These are phyloP conservation scores for Lagodon rhomboides DNA, from an alignment of 2,797 vertebrate species.

Conservation along the genomic window DNA sequence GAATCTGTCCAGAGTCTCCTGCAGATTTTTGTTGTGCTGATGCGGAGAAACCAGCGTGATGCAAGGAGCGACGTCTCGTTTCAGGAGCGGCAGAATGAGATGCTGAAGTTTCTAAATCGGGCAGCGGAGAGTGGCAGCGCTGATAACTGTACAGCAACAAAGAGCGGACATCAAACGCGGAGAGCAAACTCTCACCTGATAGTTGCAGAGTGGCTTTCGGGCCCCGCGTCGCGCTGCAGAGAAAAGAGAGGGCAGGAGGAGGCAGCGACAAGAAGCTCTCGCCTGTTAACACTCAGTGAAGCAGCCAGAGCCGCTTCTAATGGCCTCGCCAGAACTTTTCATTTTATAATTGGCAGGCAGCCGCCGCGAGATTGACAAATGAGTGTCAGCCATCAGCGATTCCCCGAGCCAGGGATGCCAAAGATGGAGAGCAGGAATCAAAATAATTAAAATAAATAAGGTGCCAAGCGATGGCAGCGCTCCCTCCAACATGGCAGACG, in stretches of 20 bases:
- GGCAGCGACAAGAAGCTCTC: constrained; percentile 43
- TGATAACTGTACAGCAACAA: constrained; percentile 46
- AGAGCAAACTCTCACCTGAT: constrained; percentile 57
- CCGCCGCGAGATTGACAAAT: constrained; percentile 83
- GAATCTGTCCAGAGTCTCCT: constrained; percentile 8
- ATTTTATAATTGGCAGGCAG: constrained; percentile 86
- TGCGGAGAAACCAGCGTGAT: constrained; percentile 25
- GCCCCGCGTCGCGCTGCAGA: constrained; percentile 31
- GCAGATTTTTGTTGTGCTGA: constrained; percentile 44
- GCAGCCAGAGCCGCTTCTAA: constrained; percentile 79
- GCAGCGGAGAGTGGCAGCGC: constrained; percentile 31
- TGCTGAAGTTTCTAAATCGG: constrained; percentile 52
- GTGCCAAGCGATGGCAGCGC: constrained; percentile 75
- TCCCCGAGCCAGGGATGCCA: constrained; percentile 76
- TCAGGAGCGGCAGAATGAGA: background rate
- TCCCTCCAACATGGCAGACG: constrained; percentile 73
- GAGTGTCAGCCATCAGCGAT: constrained; percentile 85
- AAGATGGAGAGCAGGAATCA: constrained; percentile 79
- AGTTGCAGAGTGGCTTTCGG: constrained; percentile 23
- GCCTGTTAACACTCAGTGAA: constrained; percentile 75
- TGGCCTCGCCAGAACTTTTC: constrained; percentile 84
- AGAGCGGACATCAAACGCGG: constrained; percentile 53
- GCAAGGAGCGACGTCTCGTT: constrained; percentile 9
- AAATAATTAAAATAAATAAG: constrained; percentile 90
- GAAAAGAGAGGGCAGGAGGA: constrained; percentile 40